Percentiles rank a stretch among this genome's conserved stretches.
phyloP scores from a whole-genome alignment of 2,888 invertebrate species.

The Eilema depressum region DNA sequence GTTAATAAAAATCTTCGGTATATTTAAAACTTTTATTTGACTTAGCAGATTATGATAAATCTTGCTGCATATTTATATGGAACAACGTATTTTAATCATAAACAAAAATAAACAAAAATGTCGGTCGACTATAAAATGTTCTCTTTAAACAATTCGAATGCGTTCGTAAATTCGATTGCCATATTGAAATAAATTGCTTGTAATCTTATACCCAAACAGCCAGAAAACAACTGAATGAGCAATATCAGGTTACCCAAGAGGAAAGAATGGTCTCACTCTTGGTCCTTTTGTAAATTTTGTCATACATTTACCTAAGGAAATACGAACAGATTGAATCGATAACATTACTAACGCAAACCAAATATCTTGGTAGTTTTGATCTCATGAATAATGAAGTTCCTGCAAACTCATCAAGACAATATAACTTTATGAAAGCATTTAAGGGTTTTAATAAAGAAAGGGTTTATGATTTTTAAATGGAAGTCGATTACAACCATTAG shows the following conservation, averaged over 20 bases:
- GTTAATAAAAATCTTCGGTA: neutral
- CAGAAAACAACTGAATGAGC: constrained; percentile 84
- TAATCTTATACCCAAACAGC: constrained; percentile 86
- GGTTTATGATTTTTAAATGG: constrained; percentile 74
- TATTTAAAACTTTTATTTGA: no score
- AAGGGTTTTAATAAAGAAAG: constrained; percentile 59
- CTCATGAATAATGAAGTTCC: constrained; percentile 53
- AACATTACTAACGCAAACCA: constrained; percentile 42
- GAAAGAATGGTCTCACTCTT: constrained; percentile 74
- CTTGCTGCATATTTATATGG: neutral
- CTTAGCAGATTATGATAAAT: no score
- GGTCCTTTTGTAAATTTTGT: constrained; percentile 73
- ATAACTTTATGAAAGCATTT: constrained; percentile 65
- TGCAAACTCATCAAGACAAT: constrained; percentile 56
- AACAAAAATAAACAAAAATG: constrained; percentile 59
- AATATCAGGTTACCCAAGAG: constrained; percentile 80
- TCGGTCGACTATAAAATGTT: constrained; percentile 68
- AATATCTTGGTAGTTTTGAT: constrained; percentile 45
- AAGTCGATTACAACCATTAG: constrained; percentile 80
- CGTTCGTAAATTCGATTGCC: constrained; percentile 82
- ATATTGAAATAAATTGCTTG: constrained; percentile 85
- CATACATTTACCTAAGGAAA: constrained; percentile 61
- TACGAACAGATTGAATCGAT: constrained; percentile 48
- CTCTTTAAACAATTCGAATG: constrained; percentile 68
- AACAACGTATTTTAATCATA: constrained; percentile 26